Percentiles rank a stretch among this genome's conserved stretches.
Conservation (phyloP, 2,888 invertebrate species). For the Ctenicera cuprea region DNA sequence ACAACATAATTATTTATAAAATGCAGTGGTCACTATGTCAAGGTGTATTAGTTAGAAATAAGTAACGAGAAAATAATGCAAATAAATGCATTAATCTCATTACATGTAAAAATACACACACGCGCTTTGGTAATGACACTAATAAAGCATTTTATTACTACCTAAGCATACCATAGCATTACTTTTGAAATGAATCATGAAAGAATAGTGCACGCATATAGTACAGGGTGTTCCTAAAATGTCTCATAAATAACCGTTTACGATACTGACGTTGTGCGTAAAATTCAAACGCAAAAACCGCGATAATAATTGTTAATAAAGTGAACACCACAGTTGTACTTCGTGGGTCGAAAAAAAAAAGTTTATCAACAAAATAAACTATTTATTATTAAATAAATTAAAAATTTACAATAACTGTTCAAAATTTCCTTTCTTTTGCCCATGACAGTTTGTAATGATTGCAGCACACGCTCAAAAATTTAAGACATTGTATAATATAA, state of each 20-base stretch:
- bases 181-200: constrained; percentile 12
- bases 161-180: neutral
- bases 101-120: constrained; percentile 2
- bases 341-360: no score
- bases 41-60: constrained; percentile 13
- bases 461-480: no score
- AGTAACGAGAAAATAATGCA: constrained; percentile 1
- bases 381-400: no score
- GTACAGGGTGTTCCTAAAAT: neutral
- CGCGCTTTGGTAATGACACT: constrained; percentile 12
- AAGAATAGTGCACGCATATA: neutral
- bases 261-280: no score
- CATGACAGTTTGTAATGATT: no score
- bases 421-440: no score
- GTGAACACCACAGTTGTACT: no score
- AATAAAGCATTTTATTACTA: neutral
- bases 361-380: no score
- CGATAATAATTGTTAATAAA: no score
- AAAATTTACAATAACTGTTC: no score
- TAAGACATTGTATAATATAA: no score
- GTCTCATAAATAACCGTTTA: neutral
- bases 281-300: no score
- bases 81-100: constrained; percentile 24
- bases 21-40: constrained; percentile 13
- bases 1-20: neutral